phyloP scores from a whole-genome alignment of 1,140 invertebrate genomes.

The Drosophila novamexicana region DNA sequence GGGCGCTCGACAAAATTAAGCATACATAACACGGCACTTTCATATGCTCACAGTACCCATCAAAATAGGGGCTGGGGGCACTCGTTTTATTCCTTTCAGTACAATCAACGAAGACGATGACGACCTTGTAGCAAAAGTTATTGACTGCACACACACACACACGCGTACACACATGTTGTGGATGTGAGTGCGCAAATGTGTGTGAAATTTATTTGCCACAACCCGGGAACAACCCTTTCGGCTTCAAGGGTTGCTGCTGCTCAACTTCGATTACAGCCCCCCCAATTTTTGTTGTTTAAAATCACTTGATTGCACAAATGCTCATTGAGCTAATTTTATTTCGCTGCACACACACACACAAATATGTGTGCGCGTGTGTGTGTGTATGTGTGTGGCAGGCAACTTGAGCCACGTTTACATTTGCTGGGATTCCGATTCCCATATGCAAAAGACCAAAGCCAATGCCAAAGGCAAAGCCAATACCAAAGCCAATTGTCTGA shows the following conservation, averaged over 20 bases:
- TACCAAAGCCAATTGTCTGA: constrained; percentile 44
- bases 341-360: constrained; percentile 41
- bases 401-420: constrained; percentile 72
- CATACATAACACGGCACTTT: constrained; percentile 37
- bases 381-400: constrained; percentile 3
- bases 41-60: constrained; percentile 18
- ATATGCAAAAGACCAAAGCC: constrained; percentile 51
- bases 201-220: constrained; percentile 82
- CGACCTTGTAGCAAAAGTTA: constrained; percentile 71
- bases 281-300: constrained; percentile 69
- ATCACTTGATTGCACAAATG: constrained; percentile 83
- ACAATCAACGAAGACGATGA: constrained; percentile 70
- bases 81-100: constrained; percentile 53
- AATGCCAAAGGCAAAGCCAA: neutral
- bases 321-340: constrained; percentile 82
- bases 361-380: neutral
- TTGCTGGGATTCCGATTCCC: constrained; percentile 72
- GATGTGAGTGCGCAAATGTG: constrained; percentile 72
- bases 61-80: neutral
- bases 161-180: neutral
- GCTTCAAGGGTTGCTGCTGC: constrained; percentile 48
- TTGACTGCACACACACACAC: constrained; percentile 48
- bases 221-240: constrained; percentile 50
- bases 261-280: constrained; percentile 49
- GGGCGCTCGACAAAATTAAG: constrained; percentile 24